Percentiles rank a stretch among this genome's conserved stretches.
These are phyloP conservation scores for Bubo bubo DNA, from an alignment of 2,113 vertebrate species.

Conservation along the genomic window DNA sequence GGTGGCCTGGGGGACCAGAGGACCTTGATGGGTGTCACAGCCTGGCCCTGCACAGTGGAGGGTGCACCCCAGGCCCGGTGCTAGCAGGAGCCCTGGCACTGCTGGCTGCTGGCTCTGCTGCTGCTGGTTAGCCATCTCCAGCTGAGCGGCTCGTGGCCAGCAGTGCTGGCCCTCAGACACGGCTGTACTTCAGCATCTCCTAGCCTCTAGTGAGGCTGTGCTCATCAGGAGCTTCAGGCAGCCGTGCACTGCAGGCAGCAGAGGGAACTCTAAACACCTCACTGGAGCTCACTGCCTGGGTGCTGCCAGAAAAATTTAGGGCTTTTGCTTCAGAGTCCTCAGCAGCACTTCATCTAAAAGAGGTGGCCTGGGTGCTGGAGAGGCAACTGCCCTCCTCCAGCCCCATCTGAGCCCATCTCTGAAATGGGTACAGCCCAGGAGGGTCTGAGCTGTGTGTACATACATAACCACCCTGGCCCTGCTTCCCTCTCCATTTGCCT, in stretches of 20 bases:
- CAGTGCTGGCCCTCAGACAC: neutral
- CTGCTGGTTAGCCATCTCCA: neutral
- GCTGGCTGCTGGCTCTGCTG: neutral
- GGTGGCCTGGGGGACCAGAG: neutral
- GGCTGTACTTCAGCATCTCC: neutral
- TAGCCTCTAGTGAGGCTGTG: rapidly evolving
- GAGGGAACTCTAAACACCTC: slow-evolving; percentile 53
- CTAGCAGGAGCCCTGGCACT: neutral
- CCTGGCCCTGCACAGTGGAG: neutral
- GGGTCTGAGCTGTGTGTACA: neutral
- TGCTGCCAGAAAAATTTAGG: neutral
- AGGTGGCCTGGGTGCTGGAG: neutral
- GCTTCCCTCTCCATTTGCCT: neutral
- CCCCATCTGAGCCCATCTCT: neutral
- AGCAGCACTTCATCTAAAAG: neutral
- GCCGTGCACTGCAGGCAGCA: neutral
- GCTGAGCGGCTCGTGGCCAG: neutral
- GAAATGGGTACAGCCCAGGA: rapidly evolving
- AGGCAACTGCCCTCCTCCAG: neutral
- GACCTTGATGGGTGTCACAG: neutral
- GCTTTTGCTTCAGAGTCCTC: neutral
- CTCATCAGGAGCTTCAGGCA: neutral
- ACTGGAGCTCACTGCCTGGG: neutral
- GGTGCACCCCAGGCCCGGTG: neutral
- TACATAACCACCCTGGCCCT: neutral